Conservation (phyloP, 2,113 vertebrate species). For the Varanus komodoensis region DNA sequence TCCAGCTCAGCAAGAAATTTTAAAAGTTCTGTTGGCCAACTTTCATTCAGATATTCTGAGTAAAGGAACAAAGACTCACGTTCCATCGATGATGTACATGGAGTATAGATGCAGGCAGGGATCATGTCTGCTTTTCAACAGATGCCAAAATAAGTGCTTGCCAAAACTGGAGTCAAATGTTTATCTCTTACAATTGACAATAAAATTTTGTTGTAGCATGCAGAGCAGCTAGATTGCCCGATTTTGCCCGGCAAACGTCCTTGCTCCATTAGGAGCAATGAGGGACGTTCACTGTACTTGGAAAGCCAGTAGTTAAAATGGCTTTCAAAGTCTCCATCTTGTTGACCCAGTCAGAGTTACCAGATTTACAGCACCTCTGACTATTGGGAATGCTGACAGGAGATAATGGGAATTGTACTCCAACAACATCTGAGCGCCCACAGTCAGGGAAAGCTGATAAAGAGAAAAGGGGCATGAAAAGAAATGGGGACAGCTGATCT, state of each 20-base stretch:
- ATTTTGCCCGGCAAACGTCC: neutral
- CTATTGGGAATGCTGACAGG: neutral
- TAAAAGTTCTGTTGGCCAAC: constrained; percentile 15
- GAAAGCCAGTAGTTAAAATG: constrained; percentile 4
- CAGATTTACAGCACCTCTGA: neutral
- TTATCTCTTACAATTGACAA: neutral
- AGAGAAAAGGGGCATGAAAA: neutral
- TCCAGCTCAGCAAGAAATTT: constrained; percentile 26
- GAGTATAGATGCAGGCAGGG: neutral
- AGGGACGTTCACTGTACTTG: neutral
- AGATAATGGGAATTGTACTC: neutral
- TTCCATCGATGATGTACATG: neutral
- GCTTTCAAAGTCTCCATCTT: neutral
- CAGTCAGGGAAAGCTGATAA: neutral
- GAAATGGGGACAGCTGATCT: neutral
- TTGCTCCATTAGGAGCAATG: neutral
- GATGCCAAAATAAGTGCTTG: rapidly evolving
- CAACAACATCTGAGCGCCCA: too few species aligned
- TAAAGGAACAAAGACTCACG: constrained; percentile 2
- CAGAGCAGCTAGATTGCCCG: neutral
- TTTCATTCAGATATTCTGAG: constrained; percentile 25
- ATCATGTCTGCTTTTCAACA: neutral
- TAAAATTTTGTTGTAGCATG: neutral
- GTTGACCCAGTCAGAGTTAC: neutral
- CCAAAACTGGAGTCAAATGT: neutral